These are phyloP conservation scores for Ailurus styani DNA, from an alignment of 2,113 vertebrate species.

Conservation along the genomic window DNA sequence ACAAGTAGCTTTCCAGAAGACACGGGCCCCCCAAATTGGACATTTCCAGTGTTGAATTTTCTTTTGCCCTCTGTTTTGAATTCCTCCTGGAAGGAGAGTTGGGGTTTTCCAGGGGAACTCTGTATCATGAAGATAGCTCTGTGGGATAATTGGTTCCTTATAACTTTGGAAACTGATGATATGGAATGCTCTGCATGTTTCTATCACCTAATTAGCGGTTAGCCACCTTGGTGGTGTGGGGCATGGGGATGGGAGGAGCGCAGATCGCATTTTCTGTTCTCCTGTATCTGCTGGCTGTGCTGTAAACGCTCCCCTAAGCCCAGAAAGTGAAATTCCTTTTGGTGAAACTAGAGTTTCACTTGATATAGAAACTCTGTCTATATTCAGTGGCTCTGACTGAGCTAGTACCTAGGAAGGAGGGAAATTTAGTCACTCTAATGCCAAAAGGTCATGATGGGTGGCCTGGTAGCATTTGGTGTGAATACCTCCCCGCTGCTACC, in stretches of 20 bases:
- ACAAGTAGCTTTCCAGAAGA: neutral
- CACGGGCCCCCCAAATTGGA: neutral
- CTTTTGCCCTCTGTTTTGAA: constrained; percentile 16
- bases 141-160: constrained; percentile 1
- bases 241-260: neutral
- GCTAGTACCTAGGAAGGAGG: neutral
- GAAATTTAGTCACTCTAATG: neutral
- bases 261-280: neutral
- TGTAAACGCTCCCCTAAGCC: neutral
- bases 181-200: neutral
- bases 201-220: neutral
- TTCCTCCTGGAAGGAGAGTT: neutral
- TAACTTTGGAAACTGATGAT: constrained; percentile 34
- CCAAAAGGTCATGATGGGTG: neutral
- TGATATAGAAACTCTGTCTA: neutral
- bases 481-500: neutral
- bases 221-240: neutral
- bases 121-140: constrained; percentile 7
- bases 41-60: constrained; percentile 36
- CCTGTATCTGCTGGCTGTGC: neutral
- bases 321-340: constrained; percentile 35
- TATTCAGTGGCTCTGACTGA: neutral
- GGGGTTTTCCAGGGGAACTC: constrained; percentile 23
- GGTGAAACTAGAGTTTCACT: neutral
- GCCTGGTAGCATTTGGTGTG: neutral